These are phyloP conservation scores for Rhinolophus sinicus DNA, from an alignment of 2,113 vertebrate genomes.

Conservation along the genomic window DNA sequence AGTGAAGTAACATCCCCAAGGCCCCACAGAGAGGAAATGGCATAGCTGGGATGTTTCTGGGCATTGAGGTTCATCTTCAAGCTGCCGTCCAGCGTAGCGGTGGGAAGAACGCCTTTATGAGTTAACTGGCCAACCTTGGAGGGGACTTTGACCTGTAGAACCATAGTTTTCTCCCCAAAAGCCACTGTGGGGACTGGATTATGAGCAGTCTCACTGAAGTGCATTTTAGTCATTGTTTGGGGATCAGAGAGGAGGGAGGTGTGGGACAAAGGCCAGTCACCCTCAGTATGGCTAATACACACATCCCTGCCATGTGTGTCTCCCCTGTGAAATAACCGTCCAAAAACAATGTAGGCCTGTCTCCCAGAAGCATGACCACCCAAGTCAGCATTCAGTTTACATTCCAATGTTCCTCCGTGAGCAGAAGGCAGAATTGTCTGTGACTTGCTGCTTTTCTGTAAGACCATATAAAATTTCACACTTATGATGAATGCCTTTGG, in stretches of 20 bases:
- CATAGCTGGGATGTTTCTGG: background rate
- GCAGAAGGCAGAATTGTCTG: background rate
- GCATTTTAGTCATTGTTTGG: no score
- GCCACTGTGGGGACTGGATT: background rate
- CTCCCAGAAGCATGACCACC: background rate
- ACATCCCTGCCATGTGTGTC: fast-evolving
- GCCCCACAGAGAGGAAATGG: background rate
- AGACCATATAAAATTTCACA: constrained; percentile 62
- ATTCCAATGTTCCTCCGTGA: background rate
- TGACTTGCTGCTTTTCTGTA: constrained; percentile 45
- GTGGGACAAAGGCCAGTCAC: background rate
- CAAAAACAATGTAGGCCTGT: background rate
- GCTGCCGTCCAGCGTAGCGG: background rate
- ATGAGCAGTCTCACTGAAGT: background rate
- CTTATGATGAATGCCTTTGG: constrained; percentile 72
- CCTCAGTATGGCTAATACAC: no score
- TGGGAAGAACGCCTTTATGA: background rate
- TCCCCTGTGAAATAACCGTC: background rate
- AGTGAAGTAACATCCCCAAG: background rate
- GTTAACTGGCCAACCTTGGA: background rate
- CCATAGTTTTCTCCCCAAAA: background rate
- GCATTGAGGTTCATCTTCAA: background rate
- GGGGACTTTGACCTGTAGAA: background rate
- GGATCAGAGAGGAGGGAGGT: background rate
- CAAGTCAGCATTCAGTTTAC: background rate